Percentiles rank a stretch among this genome's conserved stretches.
phyloP scores from a whole-genome alignment of 1,140 invertebrate species.

The Cataglyphis hispanica region DNA sequence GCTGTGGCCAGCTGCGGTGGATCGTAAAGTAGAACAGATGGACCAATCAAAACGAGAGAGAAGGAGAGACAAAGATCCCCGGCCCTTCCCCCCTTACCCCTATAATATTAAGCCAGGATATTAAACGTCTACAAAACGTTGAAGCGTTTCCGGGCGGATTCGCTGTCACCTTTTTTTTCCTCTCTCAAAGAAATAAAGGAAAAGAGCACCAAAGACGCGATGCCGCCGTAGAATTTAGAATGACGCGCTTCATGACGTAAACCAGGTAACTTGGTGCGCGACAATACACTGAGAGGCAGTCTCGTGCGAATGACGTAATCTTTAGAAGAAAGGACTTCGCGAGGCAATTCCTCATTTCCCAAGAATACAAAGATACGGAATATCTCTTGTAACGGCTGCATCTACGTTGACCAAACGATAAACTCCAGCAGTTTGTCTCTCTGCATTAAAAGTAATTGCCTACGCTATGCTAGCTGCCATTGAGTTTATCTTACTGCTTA shows the following conservation, averaged over 20 bases:
- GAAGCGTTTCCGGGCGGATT: slow-evolving; percentile 58
- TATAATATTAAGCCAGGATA: slow-evolving; percentile 76
- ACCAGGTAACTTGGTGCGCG: slow-evolving; percentile 19
- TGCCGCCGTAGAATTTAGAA: slow-evolving; percentile 23
- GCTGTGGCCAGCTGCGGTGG: slow-evolving; percentile 67
- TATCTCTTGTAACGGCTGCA: slow-evolving; percentile 34
- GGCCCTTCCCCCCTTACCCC: neutral
- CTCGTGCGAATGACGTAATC: slow-evolving; percentile 37
- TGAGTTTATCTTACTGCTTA: slow-evolving; percentile 46
- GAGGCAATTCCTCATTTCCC: slow-evolving; percentile 19
- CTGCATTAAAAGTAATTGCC: slow-evolving; percentile 66
- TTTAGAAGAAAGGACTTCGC: slow-evolving; percentile 4
- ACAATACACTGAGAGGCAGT: slow-evolving; percentile 14
- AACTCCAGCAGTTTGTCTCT: slow-evolving; percentile 27
- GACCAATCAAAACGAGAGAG: slow-evolving; percentile 66
- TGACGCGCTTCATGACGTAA: slow-evolving; percentile 40
- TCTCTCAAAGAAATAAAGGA: neutral
- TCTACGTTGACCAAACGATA: slow-evolving; percentile 11
- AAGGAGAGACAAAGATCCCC: slow-evolving; percentile 66
- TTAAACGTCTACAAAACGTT: slow-evolving; percentile 70
- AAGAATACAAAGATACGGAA: slow-evolving; percentile 33
- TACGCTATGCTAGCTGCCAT: slow-evolving; percentile 29
- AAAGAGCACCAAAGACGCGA: neutral
- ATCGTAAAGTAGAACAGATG: slow-evolving; percentile 70
- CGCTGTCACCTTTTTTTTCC: slow-evolving; percentile 25